Percentiles rank a stretch among this genome's conserved stretches.
phyloP scores from a whole-genome alignment of 2,113 vertebrate genomes.

The Saguinus imperator region DNA sequence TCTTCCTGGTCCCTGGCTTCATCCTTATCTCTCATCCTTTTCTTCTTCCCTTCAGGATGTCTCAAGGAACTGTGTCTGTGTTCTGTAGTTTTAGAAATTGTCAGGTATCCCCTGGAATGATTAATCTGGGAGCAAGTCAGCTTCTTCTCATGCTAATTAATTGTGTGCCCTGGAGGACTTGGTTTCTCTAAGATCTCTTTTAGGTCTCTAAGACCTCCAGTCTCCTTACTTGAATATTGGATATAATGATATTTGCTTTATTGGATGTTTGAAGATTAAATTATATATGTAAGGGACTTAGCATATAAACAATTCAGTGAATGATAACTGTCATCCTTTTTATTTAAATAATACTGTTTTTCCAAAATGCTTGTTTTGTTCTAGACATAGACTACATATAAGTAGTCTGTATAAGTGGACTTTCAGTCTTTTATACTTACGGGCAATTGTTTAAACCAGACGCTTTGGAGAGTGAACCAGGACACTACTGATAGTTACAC shows the following conservation, averaged over 20 bases:
- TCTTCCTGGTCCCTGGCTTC: background rate
- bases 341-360: background rate
- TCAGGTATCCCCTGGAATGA: background rate
- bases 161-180: background rate
- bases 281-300: background rate
- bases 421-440: background rate
- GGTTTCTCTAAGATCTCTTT: background rate
- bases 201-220: background rate
- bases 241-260: background rate
- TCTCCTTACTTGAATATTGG: background rate
- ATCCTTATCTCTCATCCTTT: background rate
- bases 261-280: background rate
- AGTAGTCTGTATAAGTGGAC: background rate
- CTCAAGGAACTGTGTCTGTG: background rate
- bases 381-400: background rate
- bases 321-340: background rate
- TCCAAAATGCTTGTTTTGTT: background rate
- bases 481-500: background rate
- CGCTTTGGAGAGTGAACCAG: background rate
- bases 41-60: background rate
- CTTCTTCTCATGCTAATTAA: background rate
- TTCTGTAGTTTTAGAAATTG: background rate
- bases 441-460: background rate
- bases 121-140: background rate
- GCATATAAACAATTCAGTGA: background rate